These are phyloP conservation scores for Diplosoma virens DNA, from an alignment of 23 tunicate species.

Conservation along the genomic window DNA sequence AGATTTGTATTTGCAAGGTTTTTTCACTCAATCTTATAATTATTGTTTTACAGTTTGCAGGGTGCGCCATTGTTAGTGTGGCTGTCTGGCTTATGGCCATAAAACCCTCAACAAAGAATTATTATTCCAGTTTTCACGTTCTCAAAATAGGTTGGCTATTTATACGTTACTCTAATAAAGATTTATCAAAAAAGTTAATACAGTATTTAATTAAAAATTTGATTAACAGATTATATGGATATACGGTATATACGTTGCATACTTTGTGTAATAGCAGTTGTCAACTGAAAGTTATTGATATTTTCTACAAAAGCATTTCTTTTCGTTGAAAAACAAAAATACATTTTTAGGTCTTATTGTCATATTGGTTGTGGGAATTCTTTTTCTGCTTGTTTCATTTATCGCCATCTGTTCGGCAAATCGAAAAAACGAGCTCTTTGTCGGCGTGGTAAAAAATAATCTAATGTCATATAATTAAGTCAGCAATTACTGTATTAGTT, in stretches of 20 bases:
- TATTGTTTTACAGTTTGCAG: constrained; percentile 65
- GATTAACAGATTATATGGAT: background rate
- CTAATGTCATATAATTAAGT: no score
- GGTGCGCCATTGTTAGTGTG: constrained; percentile 84
- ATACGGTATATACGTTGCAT: background rate
- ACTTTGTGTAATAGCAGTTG: no score
- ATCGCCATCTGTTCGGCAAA: constrained; percentile 94
- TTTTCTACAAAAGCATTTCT: background rate
- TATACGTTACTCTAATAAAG: no score
- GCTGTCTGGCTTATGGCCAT: constrained; percentile 87
- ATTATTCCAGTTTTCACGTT: constrained; percentile 40
- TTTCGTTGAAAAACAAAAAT: background rate
- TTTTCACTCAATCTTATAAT: background rate
- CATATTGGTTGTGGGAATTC: constrained; percentile 58
- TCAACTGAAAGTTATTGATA: no score
- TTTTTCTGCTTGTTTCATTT: constrained; percentile 68
- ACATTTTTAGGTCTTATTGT: constrained; percentile 56
- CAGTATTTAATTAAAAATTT: background rate
- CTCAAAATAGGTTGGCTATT: constrained; percentile 58
- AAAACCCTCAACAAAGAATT: constrained; percentile 50
- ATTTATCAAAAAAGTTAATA: no score
- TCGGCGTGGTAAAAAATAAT: constrained; percentile 62
- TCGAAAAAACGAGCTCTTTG: constrained; percentile 49
- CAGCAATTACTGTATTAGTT: no score
- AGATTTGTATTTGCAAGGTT: background rate